Conservation (phyloP, 2,888 invertebrate species). For the Neoitamus cyanurus region DNA sequence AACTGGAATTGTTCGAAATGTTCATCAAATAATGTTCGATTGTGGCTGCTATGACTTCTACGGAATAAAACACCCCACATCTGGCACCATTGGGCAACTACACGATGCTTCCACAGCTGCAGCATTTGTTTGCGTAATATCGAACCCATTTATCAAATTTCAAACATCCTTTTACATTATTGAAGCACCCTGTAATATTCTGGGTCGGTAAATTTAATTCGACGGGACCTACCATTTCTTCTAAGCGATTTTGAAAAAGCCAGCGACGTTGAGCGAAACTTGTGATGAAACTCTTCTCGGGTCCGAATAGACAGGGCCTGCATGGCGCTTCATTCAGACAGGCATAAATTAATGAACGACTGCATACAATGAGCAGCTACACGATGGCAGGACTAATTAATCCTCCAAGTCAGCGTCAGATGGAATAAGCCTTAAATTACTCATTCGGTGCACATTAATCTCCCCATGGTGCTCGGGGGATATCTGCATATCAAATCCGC, state of each 20-base stretch:
- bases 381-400: background rate
- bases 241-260: background rate
- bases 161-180: no score
- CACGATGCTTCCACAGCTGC: no score
- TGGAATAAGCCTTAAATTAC: conserved; percentile 13
- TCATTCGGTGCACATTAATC: conserved; percentile 24
- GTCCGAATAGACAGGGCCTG: background rate
- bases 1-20: no score
- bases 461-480: background rate
- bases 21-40: no score
- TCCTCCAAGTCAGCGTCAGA: conserved; percentile 8
- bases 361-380: conserved; percentile 2
- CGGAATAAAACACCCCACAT: no score
- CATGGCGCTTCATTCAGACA: background rate
- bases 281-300: background rate
- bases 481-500: conserved; percentile 14
- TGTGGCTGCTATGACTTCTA: no score
- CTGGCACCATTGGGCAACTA: no score
- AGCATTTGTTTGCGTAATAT: no score
- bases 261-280: background rate
- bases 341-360: conserved; percentile 12
- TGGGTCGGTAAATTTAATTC: no score
- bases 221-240: background rate
- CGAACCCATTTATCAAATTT: no score
- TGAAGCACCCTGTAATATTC: no score